phyloP scores from a whole-genome alignment of 2,888 invertebrate species.

The Aradus depressus region DNA sequence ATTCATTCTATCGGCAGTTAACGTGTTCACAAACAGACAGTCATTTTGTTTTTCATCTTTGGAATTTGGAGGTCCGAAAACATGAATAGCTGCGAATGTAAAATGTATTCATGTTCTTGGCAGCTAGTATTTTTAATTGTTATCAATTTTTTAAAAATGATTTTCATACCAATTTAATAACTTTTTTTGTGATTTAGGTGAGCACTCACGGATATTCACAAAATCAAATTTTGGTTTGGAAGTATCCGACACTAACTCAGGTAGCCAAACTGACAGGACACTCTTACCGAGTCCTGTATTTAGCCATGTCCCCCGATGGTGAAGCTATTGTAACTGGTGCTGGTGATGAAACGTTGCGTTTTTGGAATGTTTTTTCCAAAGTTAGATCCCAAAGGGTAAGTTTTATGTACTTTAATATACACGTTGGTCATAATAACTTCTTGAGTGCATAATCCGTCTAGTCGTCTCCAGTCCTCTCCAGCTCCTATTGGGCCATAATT shows the following conservation, averaged over 20 bases:
- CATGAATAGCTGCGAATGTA: background rate
- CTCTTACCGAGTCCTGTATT: conserved; percentile 85
- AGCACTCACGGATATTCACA: conserved; percentile 98
- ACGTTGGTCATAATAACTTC: too few relatives aligned
- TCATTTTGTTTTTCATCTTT: too few relatives aligned
- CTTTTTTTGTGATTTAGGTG: conserved; percentile 36
- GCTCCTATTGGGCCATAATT: too few relatives aligned
- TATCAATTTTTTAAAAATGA: background rate
- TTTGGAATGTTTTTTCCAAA: conserved; percentile 99
- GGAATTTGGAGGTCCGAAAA: too few relatives aligned
- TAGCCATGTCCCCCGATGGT: conserved; percentile 94
- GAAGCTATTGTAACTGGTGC: conserved; percentile 98
- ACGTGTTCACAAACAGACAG: too few relatives aligned
- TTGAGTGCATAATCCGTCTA: too few relatives aligned
- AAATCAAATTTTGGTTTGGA: conserved; percentile 97
- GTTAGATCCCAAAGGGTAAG: conserved; percentile 70
- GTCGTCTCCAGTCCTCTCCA: too few relatives aligned
- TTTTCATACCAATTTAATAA: background rate
- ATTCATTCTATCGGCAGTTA: too few relatives aligned
- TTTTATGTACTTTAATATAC: conserved; percentile 1
- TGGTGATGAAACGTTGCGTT: conserved; percentile 92
- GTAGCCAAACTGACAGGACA: conserved; percentile 96
- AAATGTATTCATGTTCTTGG: background rate
- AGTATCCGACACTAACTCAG: conserved; percentile 81
- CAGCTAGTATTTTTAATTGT: background rate